Conservation (phyloP, 2,113 vertebrate genomes). For the Cacatua alba region DNA sequence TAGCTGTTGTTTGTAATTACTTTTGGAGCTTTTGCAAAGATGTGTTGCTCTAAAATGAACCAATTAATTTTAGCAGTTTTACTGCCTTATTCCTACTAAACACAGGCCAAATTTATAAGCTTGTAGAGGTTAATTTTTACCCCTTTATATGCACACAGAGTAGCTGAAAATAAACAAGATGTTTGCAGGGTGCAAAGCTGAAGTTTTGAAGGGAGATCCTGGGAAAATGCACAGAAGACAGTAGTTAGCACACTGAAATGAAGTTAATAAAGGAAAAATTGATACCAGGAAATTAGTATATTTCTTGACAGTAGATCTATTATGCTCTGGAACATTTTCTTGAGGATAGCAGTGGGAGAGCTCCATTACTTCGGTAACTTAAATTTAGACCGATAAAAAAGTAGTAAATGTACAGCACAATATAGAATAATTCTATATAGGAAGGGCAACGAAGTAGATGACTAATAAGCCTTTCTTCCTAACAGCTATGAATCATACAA, state of each 20-base stretch:
- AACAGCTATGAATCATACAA: conserved; percentile 26
- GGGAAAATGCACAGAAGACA: background rate
- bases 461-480: conserved; percentile 27
- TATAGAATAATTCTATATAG: conserved; percentile 26
- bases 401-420: conserved; percentile 3
- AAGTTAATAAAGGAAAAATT: conserved; percentile 21
- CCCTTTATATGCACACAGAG: background rate
- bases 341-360: conserved; percentile 2
- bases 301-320: conserved; percentile 11
- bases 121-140: background rate
- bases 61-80: background rate
- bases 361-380: background rate
- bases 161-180: conserved; percentile 5
- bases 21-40: background rate
- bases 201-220: background rate
- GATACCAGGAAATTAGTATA: background rate
- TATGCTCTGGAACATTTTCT: conserved; percentile 10
- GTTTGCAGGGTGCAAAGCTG: background rate
- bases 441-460: conserved; percentile 22
- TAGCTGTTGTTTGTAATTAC: background rate
- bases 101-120: background rate
- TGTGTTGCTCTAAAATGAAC: background rate
- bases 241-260: background rate
- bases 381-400: conserved; percentile 42
- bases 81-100: background rate